Conservation (phyloP, 2,113 vertebrate genomes). For the Elephantulus edwardii region DNA sequence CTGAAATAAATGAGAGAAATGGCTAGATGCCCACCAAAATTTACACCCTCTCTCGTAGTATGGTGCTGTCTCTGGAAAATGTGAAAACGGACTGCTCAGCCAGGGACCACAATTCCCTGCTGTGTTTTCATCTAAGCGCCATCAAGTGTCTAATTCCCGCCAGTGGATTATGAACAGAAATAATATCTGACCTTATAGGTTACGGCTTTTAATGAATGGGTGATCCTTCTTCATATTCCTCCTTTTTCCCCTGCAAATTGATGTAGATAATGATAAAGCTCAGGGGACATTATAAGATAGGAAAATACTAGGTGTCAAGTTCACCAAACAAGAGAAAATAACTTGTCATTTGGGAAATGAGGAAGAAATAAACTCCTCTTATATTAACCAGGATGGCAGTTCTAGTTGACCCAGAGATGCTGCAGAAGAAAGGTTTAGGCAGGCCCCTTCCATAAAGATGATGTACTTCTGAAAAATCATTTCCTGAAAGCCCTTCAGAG, state of each 20-base stretch:
- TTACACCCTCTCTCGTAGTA: not conserved
- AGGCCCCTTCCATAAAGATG: too few species aligned
- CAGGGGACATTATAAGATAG: not conserved
- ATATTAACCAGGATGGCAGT: not conserved
- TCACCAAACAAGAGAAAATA: not conserved
- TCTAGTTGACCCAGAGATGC: not conserved
- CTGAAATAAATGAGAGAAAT: not conserved
- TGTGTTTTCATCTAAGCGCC: not conserved
- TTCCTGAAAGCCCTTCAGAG: not conserved
- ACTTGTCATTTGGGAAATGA: not conserved
- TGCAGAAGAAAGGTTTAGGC: not conserved
- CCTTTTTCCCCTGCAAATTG: not conserved
- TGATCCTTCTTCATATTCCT: not conserved
- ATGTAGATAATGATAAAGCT: not conserved
- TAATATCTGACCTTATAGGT: not conserved
- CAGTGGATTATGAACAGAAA: not conserved
- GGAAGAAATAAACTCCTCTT: not conserved
- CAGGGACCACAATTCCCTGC: not conserved
- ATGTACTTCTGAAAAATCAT: not conserved
- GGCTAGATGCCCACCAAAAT: not conserved
- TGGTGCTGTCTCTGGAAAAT: not conserved
- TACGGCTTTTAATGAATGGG: not conserved
- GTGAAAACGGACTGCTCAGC: not conserved
- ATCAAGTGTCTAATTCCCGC: not conserved
- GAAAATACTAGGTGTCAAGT: not conserved